phyloP scores from a whole-genome alignment of 2,113 vertebrate species.

The Scortum barcoo region DNA sequence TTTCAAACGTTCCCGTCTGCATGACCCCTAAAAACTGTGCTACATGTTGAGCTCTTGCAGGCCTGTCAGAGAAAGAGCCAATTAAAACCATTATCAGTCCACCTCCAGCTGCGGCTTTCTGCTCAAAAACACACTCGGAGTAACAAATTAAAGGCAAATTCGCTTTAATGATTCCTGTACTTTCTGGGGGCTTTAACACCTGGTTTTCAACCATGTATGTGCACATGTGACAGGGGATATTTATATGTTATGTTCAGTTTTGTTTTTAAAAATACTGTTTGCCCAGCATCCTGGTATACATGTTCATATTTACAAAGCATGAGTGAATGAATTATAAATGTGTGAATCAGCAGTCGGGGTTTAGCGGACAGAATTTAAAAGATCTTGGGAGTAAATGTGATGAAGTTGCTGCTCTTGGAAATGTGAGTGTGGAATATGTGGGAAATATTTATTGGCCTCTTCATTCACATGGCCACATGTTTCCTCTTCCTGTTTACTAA shows the following conservation, averaged over 20 bases:
- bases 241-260: no score
- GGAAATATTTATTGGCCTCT: no score
- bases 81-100: constrained; percentile 8
- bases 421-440: no score
- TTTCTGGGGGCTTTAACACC: not conserved
- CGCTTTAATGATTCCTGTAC: not conserved
- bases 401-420: no score
- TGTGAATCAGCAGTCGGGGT: no score
- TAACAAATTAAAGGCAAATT: not conserved
- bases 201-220: not conserved
- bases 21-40: not conserved
- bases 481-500: no score
- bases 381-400: no score
- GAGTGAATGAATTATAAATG: no score
- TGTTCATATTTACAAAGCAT: not conserved
- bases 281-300: not conserved
- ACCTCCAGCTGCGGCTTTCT: constrained; percentile 11
- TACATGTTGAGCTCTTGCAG: not conserved
- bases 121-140: not conserved
- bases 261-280: no score
- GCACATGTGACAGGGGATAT: not conserved
- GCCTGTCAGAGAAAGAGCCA: constrained; percentile 5
- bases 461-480: no score
- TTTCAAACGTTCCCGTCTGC: not conserved
- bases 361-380: no score